Base-by-base conservation (phyloP, 2,797 vertebrate genomes). In the Spatula clypeata region DNA sequence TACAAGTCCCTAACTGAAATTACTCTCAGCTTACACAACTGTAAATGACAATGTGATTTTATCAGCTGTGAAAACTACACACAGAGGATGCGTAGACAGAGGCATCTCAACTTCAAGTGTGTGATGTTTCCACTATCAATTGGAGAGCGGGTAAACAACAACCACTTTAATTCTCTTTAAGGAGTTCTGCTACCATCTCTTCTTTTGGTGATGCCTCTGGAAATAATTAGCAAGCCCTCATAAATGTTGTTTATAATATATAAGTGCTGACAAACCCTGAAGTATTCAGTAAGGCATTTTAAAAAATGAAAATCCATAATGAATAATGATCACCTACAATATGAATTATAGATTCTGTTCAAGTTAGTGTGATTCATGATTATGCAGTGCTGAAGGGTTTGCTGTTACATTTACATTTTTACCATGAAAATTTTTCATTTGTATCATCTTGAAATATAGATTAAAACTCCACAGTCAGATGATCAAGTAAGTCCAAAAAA, bases 361-460 rank as follows among this genome's bases (percentile, higher is more conserved):
- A 85, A 92, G 86, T 86, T 86, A 84, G 51, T 19, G 53, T 79
- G 76, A 88, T 94, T 91, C 95, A 88, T 2, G 13, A 82, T 84
- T 94, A 92, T 73, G 47, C 90, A 86, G 73, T 73, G 70, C 90
- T 95, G 93, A 73, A 90, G 93, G 87, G 79, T 88, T 85, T 91
- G 70, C 71, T 86, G 60, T 53, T 84, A 54, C 90, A 94, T 94
- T 94, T 94, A 70, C 73, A 94, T 95, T 94, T 96, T 96, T 84
- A 86, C 75, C 77, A 90, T 82, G 15, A 93, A 70, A 8, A 23
- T 76, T 94, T 90, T 93, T 93, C 36, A 71, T 95, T 96, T 90
- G 31, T 79, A 84, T 93, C 54, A 14, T 93, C 76, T 91, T 95
- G 79, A 95, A 96, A 94, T 93, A 94, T 82, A 94, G 82, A 96